Evolutionary conservation across 2,888 invertebrate species (phyloP).

Genomic region (Melinopterus prodromus): DNA sequence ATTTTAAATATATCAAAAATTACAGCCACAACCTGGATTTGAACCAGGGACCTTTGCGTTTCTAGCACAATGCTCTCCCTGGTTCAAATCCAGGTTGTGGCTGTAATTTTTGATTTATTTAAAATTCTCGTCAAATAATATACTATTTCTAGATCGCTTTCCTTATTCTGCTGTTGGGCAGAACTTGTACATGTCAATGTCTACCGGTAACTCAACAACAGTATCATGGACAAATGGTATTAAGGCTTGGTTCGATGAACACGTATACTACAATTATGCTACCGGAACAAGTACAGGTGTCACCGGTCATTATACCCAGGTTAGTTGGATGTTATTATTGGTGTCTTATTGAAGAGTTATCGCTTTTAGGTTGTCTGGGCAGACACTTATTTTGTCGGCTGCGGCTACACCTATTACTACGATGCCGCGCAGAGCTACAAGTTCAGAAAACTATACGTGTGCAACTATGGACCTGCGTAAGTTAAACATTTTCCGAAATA

Average conservation of each 20-base stretch:
- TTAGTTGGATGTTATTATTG: slow-evolving; percentile 24
- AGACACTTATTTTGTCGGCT: background rate
- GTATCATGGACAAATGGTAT: slow-evolving; percentile 42
- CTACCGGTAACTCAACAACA: slow-evolving; percentile 23
- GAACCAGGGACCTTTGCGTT: too few relatives aligned
- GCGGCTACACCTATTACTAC: background rate
- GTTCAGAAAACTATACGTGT: slow-evolving; percentile 9
- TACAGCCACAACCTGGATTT: too few relatives aligned
- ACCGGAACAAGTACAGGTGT: slow-evolving; percentile 14
- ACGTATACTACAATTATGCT: slow-evolving; percentile 43
- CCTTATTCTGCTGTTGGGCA: slow-evolving; percentile 41
- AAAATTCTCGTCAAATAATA: background rate
- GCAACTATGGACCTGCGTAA: slow-evolving; percentile 23
- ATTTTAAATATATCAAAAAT: too few relatives aligned
- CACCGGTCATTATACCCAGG: slow-evolving; percentile 48
- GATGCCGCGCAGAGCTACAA: background rate
- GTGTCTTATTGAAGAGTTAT: background rate
- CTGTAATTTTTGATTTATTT: too few relatives aligned
- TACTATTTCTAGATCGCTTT: slow-evolving; percentile 31
- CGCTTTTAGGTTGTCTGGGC: slow-evolving; percentile 18
- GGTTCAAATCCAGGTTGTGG: too few relatives aligned
- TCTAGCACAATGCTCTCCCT: too few relatives aligned
- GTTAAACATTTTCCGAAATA: background rate
- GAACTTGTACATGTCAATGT: slow-evolving; percentile 42
- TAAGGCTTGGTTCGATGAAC: slow-evolving; percentile 46